Evolutionary conservation across 2,888 invertebrate genomes (phyloP).

Genomic region (Proisotoma minuta): DNA sequence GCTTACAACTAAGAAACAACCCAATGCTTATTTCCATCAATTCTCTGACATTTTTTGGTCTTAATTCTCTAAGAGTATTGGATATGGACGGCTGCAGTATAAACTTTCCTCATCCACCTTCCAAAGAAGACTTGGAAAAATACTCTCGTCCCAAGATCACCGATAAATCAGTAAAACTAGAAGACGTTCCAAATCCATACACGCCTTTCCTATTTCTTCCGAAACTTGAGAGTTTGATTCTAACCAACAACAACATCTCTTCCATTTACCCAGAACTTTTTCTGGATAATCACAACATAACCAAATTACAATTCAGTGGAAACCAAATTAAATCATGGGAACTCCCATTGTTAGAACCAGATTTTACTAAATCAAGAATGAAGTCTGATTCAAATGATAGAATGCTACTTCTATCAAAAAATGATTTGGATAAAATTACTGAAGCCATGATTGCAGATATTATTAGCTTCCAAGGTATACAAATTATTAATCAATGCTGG

Average conservation of each 20-base stretch:
- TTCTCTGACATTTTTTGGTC: constrained; percentile 30
- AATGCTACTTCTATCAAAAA: constrained; percentile 55
- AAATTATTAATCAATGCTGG: too few species aligned
- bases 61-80: constrained; percentile 20
- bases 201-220: constrained; percentile 34
- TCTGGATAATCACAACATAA: constrained; percentile 51
- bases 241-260: constrained; percentile 56
- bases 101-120: constrained; percentile 6
- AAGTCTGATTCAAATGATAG: constrained; percentile 41
- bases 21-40: constrained; percentile 9
- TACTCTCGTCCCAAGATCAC: too few species aligned
- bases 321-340: constrained; percentile 61
- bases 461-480: constrained; percentile 40
- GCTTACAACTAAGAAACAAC: constrained; percentile 21
- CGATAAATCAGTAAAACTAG: neutral
- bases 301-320: constrained; percentile 55
- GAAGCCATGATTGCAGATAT: constrained; percentile 58
- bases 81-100: constrained; percentile 14
- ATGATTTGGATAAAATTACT: constrained; percentile 59
- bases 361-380: constrained; percentile 47
- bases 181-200: neutral
- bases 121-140: neutral
- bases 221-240: constrained; percentile 53
- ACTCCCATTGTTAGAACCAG: constrained; percentile 50
- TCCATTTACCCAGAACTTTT: constrained; percentile 50